Evolutionary conservation across 2,797 vertebrate genomes (phyloP), one percentile per base, ranked within the genome.

Genomic region (Neomorphus geoffroyi): DNA sequence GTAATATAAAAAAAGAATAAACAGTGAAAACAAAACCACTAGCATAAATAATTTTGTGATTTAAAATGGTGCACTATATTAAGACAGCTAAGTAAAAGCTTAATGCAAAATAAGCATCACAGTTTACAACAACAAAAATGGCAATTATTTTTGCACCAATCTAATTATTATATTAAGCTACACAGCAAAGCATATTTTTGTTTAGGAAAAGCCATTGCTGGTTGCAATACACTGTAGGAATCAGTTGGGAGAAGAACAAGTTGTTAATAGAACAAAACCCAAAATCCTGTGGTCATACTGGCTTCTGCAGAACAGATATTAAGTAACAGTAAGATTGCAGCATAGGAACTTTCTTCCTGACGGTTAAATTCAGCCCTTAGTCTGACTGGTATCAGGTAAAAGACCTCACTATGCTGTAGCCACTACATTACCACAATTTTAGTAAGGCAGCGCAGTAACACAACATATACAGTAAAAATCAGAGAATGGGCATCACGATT

Each of bases 391-490:
- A 8, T 9, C 50, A 50, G 60, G 21, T 51, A 21, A 28, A 56
- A 58, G 53, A 35, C 0, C 0, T 0, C 30, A 10, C 48, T 35
- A 28, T 7, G 32, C 22, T 65, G 48, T 2, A 80, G 10, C 13
- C 64, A 12, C 9, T n/a, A 37, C 45, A 53, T 15, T 8, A 0
- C 12, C 28, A 33, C 26, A 19, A 32, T 32, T 16, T 67, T 11
- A 46, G 10, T 50, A 83, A 72, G 48, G 24, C 11, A 60, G 22
- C 70, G 16, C 5, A 81, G 22, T 11, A 67, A 64, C 33, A 15
- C 12, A 8, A n/a, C 0, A 6, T 12, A 7, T 3, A 28, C 0
- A 35, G 28, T 0, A 33, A 22, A 73, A 43, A 65, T 2, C 54
- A 50, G 69, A 43, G 26, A 60, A 61, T 2, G 6, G 51, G 11